Conservation (phyloP, 2,888 invertebrate species). For the Lacanobia wlatinum region DNA sequence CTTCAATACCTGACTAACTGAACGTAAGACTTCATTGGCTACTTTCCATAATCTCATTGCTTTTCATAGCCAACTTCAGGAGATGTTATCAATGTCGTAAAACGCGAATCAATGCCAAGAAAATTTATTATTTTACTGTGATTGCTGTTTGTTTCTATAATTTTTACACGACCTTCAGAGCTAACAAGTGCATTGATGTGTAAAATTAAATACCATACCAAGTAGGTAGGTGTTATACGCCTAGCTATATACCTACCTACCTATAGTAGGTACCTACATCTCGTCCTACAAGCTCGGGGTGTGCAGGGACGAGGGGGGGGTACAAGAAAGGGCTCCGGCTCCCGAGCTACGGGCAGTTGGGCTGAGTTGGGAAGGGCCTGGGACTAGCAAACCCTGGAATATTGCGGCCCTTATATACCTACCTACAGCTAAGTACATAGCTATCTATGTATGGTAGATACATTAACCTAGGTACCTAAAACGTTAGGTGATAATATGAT, state of each 20-base stretch:
- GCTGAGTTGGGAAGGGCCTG: conserved; percentile 63
- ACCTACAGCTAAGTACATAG: background rate
- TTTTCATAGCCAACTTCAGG: conserved; percentile 68
- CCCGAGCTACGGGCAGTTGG: conserved; percentile 62
- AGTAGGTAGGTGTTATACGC: conserved; percentile 28
- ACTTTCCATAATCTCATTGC: conserved; percentile 70
- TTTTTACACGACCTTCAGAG: conserved; percentile 56
- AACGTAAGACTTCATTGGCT: conserved; percentile 68
- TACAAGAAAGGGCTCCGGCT: conserved; percentile 56
- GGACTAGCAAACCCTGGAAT: conserved; percentile 59
- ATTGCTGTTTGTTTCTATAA: conserved; percentile 56
- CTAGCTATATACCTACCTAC: conserved; percentile 11
- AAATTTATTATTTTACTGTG: conserved; percentile 58
- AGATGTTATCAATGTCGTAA: conserved; percentile 65
- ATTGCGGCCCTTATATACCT: conserved; percentile 46
- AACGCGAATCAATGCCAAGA: conserved; percentile 67
- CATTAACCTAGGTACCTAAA: background rate
- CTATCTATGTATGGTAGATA: background rate
- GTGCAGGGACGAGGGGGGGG: conserved; percentile 3
- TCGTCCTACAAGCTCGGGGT: conserved; percentile 43
- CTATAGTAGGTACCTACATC: conserved; percentile 31
- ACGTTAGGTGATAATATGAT: background rate
- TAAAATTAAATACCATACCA: conserved; percentile 27
- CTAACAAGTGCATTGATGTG: conserved; percentile 45
- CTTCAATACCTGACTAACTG: conserved; percentile 21